A percentile compares a stretch with the other conserved stretches of the same genome.
These are phyloP conservation scores for Paguma larvata DNA, from an alignment of 2,797 vertebrate species.

Conservation along the genomic window DNA sequence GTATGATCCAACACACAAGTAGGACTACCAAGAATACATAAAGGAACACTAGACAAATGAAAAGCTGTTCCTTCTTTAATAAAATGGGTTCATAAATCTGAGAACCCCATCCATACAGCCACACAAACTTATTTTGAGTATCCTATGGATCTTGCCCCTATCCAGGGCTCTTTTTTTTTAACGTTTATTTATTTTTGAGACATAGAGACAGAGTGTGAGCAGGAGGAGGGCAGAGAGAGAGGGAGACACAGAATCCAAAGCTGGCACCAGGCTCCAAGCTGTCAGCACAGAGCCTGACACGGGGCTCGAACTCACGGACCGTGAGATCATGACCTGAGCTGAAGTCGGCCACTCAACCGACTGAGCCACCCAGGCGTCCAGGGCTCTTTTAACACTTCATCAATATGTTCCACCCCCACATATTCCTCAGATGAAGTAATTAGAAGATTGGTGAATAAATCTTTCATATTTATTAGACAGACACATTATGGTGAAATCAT, in stretches of 20 bases:
- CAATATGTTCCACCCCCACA: not conserved
- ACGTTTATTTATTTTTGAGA: too few relatives aligned
- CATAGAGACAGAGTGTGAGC: too few relatives aligned
- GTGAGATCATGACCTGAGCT: too few relatives aligned
- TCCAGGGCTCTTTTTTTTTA: not conserved
- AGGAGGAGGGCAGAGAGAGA: too few relatives aligned
- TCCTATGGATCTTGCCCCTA: not conserved
- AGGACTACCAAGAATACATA: not conserved
- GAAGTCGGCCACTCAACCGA: too few relatives aligned
- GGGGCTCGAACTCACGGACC: too few relatives aligned
- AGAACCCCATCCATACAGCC: not conserved
- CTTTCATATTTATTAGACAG: not conserved
- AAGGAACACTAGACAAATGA: not conserved
- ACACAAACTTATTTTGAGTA: not conserved
- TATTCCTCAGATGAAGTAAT: not conserved
- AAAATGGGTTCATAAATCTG: not conserved
- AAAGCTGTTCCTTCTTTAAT: not conserved
- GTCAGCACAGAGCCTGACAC: too few relatives aligned
- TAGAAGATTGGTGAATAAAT: not conserved
- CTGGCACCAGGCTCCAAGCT: too few relatives aligned
- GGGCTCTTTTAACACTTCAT: not conserved
- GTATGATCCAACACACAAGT: not conserved
- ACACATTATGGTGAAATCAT: not conserved
- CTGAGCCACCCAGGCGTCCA: too few relatives aligned
- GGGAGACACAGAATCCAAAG: too few relatives aligned